Base-by-base conservation (phyloP, 2,888 invertebrate genomes). In the Stenodema calcarata region DNA sequence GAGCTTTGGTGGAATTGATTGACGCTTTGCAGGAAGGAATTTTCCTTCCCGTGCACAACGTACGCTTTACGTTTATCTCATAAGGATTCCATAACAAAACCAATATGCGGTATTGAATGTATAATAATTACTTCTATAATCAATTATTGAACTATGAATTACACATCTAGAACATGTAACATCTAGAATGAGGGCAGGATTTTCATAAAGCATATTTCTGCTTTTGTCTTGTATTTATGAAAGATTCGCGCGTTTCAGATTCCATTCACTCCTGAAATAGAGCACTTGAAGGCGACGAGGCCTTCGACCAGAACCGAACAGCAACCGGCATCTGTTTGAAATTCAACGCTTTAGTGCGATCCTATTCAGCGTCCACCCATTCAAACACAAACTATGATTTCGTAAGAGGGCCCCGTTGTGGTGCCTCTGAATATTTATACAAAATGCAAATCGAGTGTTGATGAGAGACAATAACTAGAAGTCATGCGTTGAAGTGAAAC, bases 361-460 rank as follows among this genome's bases (percentile, higher is more conserved):
- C 73, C 73, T 18, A 41, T 73, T 73, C 73, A 73, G 35, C 73
- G 35, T 16, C 62, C 23, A 73, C 0, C 73, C 73, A 11, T 73
- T 41, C 35, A 30, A 73, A 73, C 73, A 41, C 73, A 41, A 73
- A 73, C 73, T 73, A 73, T 73, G 73, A 73, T 73, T 73, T 73
- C 73, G 35, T 73, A 73, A 73, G 30, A 41, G 73, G 35, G 35
- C 35, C 73, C 35, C 16, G 73, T 4, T 11, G 0, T 16, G 12
- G 73, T 35, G 35, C 9, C 35, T 50, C 28, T 80, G 80, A 80
- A 80, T 80, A 80, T 80, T 80, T 27, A 80, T 54, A 54, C 80
- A 30, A 27, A n/a, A 80, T 80, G 80, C 80, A 50, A 80, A 80
- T 80, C 27, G 28, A 28, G n/a, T 27, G 50, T 28, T 28, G 54